Evolutionary conservation across 2,113 vertebrate genomes (phyloP).

Genomic region (Tonatia bakeri): DNA sequence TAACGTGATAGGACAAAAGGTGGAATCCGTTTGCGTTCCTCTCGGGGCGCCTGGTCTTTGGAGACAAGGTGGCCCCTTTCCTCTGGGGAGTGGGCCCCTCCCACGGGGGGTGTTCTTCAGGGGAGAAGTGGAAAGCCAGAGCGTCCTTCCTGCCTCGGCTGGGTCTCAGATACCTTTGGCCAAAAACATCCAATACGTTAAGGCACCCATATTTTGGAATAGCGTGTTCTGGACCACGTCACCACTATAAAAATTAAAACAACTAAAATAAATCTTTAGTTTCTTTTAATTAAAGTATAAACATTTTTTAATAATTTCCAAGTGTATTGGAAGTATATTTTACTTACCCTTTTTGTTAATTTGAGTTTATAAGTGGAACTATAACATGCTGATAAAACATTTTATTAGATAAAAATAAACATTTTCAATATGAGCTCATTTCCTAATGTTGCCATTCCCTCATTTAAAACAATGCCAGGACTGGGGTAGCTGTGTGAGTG

Average conservation of each 20-base stretch:
- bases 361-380: background rate
- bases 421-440: background rate
- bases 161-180: background rate
- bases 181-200: background rate
- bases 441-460: background rate
- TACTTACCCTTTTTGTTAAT: background rate
- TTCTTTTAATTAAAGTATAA: constrained; percentile 10
- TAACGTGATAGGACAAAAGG: background rate
- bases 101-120: background rate
- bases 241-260: background rate
- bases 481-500: background rate
- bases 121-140: background rate
- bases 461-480: background rate
- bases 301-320: constrained; percentile 23
- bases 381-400: background rate
- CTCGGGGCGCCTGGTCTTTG: background rate
- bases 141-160: background rate
- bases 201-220: background rate
- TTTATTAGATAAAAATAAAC: constrained; percentile 1
- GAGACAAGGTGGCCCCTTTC: background rate
- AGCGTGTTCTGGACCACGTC: background rate
- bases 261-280: background rate
- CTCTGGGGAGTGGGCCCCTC: background rate
- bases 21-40: background rate
- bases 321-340: background rate